These are phyloP conservation scores for Bradynema listronoti DNA, from an alignment of 1,140 invertebrate species.

Conservation along the genomic window DNA sequence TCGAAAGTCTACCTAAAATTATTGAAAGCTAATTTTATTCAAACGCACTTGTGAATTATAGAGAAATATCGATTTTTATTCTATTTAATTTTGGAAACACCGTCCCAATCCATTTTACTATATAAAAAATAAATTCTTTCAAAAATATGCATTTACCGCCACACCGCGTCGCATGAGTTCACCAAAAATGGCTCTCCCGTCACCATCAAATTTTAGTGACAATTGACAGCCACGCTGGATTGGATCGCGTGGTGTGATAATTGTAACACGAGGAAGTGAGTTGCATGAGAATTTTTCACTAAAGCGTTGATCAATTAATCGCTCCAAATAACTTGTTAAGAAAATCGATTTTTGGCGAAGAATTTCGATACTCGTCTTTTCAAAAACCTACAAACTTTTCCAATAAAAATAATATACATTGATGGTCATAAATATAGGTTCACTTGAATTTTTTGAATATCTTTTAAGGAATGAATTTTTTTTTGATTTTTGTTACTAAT, in stretches of 20 bases:
- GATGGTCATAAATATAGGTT: no score
- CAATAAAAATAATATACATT: not conserved
- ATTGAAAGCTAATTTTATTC: no score
- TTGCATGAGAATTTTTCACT: not conserved
- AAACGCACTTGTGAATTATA: no score
- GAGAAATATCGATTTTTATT: no score
- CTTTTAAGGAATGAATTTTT: no score
- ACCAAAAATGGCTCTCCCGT: constrained; percentile 59
- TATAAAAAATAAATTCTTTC: no score
- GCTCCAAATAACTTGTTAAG: constrained; percentile 64
- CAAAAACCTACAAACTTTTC: constrained; percentile 18
- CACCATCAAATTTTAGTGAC: constrained; percentile 60
- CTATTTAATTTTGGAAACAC: no score
- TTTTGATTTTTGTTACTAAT: no score
- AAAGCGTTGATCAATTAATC: constrained; percentile 54
- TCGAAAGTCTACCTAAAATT: constrained; percentile 59
- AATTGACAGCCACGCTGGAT: constrained; percentile 63
- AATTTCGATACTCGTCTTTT: constrained; percentile 60
- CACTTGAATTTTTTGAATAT: no score
- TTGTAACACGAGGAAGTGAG: constrained; percentile 36
- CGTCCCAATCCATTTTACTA: no score
- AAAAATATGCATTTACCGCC: no score
- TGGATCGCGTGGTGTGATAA: constrained; percentile 63
- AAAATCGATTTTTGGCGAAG: constrained; percentile 62
- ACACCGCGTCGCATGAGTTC: constrained; percentile 59